Percentiles rank a stretch among this genome's conserved stretches.
These are phyloP conservation scores for Lingula anatina DNA, from an alignment of 2,888 invertebrate genomes.

Conservation along the genomic window DNA sequence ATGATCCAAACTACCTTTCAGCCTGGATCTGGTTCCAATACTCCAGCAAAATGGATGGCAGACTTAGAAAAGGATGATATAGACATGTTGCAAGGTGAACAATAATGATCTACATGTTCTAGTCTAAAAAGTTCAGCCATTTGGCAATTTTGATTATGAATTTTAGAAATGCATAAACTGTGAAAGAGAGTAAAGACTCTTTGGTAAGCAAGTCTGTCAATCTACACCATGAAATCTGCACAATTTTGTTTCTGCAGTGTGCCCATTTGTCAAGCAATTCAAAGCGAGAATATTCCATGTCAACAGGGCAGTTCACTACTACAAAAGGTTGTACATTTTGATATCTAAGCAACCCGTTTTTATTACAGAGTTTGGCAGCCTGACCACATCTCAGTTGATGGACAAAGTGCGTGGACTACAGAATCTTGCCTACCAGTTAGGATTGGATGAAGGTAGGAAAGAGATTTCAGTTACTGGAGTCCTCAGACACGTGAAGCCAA, in stretches of 20 bases:
- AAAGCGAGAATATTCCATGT: too few relatives aligned
- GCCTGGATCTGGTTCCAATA: conserved; percentile 17
- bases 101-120: not conserved
- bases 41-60: conserved; percentile 44
- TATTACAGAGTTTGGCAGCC: conserved; percentile 56
- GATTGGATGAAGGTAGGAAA: conserved; percentile 69
- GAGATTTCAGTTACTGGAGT: not conserved
- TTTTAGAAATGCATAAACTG: not conserved
- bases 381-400: conserved; percentile 78
- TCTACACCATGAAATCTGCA: too few relatives aligned
- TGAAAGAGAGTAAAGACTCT: too few relatives aligned
- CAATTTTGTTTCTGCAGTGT: too few relatives aligned
- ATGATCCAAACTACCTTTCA: too few relatives aligned
- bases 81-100: conserved; percentile 51
- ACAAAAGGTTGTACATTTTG: too few relatives aligned
- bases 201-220: not conserved
- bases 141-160: too few relatives aligned
- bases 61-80: conserved; percentile 53
- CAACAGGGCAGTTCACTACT: too few relatives aligned
- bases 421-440: conserved; percentile 89
- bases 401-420: conserved; percentile 91
- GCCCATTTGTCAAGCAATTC: too few relatives aligned
- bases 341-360: too few relatives aligned
- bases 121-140: not conserved
- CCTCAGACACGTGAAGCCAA: too few relatives aligned